Base-by-base conservation (phyloP, 2,888 invertebrate species). In the Allophyes oxyacanthae region DNA sequence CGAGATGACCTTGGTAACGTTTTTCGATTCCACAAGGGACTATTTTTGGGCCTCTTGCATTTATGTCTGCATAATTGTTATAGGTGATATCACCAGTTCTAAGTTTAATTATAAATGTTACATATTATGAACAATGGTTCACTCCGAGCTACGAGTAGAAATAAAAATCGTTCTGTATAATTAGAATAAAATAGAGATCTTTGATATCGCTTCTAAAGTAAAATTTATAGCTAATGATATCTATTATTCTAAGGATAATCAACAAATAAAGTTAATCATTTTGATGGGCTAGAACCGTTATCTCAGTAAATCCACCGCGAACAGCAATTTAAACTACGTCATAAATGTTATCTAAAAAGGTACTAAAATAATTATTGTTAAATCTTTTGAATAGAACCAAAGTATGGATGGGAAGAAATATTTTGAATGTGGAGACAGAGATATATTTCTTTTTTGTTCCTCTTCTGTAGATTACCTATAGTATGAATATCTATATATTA, bases 281-380 rank as follows among this genome's bases (percentile, higher is more conserved):
- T 43, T 1, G 1, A 20, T 1, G 26, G 13, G 7, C 7, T 33
- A 20, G 30, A 0, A 32, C 32, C 6, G 6, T 34, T 34, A 58
- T 72, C 45, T 58, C 41, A 41, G 65, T 11, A n/a, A 6, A 11
- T 33, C 33, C 40, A 20, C 20, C 20, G 20, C 4, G n/a, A 54
- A 48, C 37, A 30, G 72, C 33, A 30, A 65, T 49, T 49, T 41
- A 71, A 64, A 32, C 32, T 0, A n/a, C 44, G 37, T 71, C 44
- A 71, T 41, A 14, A 20, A 41, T 25, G 10, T 7, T 44, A n/a
- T n/a, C 56, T 40, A 55, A 64, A 64, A 34, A 7, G 33, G 40
- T 37, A 64, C 9, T 64, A 3, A 71, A 20, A 20, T 20, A 64
- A 48, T 64, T 37, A 63, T 62, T 63, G 40, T 56, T 56, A 30